Evolutionary conservation across 2,113 vertebrate species (phyloP).

Genomic region (Microtus montanus): DNA sequence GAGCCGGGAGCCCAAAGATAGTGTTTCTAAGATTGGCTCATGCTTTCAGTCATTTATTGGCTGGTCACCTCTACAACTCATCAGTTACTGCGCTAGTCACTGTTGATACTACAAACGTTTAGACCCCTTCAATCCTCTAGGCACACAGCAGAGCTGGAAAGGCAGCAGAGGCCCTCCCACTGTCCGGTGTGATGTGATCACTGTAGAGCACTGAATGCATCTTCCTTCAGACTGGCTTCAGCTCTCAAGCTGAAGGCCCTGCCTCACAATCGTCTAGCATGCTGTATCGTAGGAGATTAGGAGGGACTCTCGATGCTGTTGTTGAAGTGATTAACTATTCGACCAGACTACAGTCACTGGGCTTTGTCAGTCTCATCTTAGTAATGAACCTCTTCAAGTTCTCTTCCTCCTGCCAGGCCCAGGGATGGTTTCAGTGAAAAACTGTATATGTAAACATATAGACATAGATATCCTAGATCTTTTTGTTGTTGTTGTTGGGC

Average conservation of each 20-base stretch:
- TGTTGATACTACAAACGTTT: not conserved
- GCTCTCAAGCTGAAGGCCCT: not conserved
- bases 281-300: not conserved
- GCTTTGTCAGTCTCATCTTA: not conserved
- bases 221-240: constrained; percentile 20
- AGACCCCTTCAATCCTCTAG: not conserved
- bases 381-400: constrained; percentile 33
- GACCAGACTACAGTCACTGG: not conserved
- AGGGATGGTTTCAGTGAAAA: not conserved
- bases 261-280: not conserved
- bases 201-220: not conserved
- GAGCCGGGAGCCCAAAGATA: not conserved
- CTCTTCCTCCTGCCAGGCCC: not conserved
- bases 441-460: not conserved
- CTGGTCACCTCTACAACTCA: not conserved
- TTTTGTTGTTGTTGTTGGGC: not conserved
- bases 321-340: not conserved
- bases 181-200: not conserved
- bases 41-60: constrained; percentile 11
- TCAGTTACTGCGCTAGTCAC: not conserved
- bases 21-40: not conserved
- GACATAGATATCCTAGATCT: not conserved
- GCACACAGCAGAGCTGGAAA: not conserved
- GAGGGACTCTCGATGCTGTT: not conserved
- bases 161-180: not conserved